Evolutionary conservation across 2,888 invertebrate genomes (phyloP).

Genomic region (Napeogenes sylphis): DNA sequence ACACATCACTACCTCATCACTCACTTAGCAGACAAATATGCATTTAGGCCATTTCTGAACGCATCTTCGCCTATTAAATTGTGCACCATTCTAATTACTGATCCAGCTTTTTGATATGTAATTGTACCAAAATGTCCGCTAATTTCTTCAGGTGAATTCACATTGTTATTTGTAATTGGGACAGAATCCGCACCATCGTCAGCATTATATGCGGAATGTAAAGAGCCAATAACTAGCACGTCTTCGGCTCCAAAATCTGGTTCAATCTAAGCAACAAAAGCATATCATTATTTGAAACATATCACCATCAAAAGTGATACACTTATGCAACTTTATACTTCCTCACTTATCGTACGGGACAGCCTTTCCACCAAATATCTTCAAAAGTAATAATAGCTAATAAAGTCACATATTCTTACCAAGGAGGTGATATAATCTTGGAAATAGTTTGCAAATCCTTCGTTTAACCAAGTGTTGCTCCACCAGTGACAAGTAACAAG

Average conservation of each 20-base stretch:
- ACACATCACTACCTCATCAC: conserved; percentile 30
- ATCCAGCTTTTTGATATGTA: conserved; percentile 82
- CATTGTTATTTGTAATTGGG: conserved; percentile 77
- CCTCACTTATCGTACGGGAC: too few relatives aligned
- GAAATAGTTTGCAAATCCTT: conserved; percentile 85
- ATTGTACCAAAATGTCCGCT: conserved; percentile 81
- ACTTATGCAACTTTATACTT: too few relatives aligned
- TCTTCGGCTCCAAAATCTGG: conserved; percentile 79
- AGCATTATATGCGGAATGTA: conserved; percentile 80
- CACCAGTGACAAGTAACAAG: conserved; percentile 87
- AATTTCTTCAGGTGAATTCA: conserved; percentile 80
- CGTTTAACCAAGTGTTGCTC: conserved; percentile 84
- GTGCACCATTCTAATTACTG: conserved; percentile 70
- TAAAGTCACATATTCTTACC: conserved; percentile 35
- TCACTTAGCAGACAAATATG: conserved; percentile 71
- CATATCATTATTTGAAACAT: neutral
- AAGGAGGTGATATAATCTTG: conserved; percentile 79
- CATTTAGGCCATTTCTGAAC: conserved; percentile 46
- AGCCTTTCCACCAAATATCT: too few relatives aligned
- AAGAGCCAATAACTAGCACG: conserved; percentile 79
- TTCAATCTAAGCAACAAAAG: conserved; percentile 68
- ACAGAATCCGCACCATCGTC: conserved; percentile 73
- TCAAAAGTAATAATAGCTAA: too few relatives aligned
- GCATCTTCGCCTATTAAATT: conserved; percentile 64
- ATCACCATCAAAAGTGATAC: too few relatives aligned